Evolutionary conservation across 2,797 vertebrate genomes (phyloP).

Genomic region (Bucorvus abyssinicus): DNA sequence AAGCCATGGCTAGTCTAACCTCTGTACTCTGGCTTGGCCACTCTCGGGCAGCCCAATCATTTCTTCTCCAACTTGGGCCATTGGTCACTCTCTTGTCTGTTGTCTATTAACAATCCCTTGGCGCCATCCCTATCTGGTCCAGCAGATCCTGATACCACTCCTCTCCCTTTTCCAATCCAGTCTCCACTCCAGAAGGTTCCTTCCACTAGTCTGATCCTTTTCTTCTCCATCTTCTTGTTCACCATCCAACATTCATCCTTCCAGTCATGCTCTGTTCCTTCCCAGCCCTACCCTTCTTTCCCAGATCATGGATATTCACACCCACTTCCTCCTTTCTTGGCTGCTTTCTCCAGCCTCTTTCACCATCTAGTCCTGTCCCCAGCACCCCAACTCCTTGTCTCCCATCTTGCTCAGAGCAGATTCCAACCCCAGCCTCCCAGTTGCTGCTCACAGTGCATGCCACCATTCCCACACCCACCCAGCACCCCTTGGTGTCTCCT

Average conservation of each 20-base stretch:
- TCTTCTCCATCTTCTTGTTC: neutral
- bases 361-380: neutral
- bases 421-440: neutral
- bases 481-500: neutral
- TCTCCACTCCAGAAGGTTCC: neutral
- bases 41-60: neutral
- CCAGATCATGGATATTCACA: neutral
- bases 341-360: neutral
- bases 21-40: neutral
- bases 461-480: neutral
- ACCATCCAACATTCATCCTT: neutral
- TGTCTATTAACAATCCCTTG: neutral
- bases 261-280: neutral
- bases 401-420: rapidly evolving
- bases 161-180: neutral
- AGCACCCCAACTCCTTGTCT: neutral
- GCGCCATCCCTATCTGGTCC: neutral
- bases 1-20: neutral
- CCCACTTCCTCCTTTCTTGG: neutral
- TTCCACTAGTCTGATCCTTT: neutral
- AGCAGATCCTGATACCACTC: neutral
- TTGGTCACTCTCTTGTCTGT: neutral
- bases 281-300: neutral
- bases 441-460: neutral
- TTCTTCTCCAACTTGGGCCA: neutral